Evolutionary conservation across 2,888 invertebrate species (phyloP).

Genomic region (Anaspis maculata): DNA sequence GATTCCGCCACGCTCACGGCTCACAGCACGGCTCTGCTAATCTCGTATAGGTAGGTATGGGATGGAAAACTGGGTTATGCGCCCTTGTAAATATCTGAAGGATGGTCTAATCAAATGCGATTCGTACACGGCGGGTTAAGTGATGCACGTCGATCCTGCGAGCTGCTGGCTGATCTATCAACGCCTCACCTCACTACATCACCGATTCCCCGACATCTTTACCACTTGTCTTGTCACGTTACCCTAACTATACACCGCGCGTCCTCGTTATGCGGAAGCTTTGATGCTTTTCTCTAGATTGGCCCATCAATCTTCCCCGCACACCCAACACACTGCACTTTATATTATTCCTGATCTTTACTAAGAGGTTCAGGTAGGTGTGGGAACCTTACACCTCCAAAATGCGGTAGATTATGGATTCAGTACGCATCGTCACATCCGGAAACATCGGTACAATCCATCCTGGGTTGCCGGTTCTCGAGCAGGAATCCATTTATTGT

Average conservation of each 20-base stretch:
- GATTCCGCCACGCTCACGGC: too few species aligned
- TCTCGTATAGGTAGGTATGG: too few species aligned
- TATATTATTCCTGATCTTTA: conserved; percentile 15
- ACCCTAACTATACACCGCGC: conserved; percentile 18
- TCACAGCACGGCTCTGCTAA: too few species aligned
- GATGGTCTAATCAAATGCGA: conserved; percentile 27
- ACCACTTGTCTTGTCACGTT: conserved; percentile 31
- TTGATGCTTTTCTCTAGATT: conserved; percentile 31
- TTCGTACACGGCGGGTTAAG: conserved; percentile 28
- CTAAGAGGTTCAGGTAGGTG: too few species aligned
- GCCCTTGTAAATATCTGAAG: conserved; percentile 27
- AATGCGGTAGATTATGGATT: too few species aligned
- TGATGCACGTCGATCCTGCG: conserved; percentile 25
- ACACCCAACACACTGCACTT: conserved; percentile 18
- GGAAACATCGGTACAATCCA: too few species aligned
- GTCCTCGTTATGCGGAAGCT: conserved; percentile 30
- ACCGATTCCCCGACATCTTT: conserved; percentile 30
- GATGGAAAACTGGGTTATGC: conserved; percentile 23
- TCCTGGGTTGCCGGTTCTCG: too few species aligned
- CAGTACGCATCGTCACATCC: too few species aligned
- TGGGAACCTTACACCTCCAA: too few species aligned
- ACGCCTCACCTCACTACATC: conserved; percentile 29
- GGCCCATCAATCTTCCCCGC: conserved; percentile 29
- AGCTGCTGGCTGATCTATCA: conserved; percentile 31
- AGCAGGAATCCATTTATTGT: too few species aligned